phyloP scores from a whole-genome alignment of 2,888 invertebrate genomes.

The Tubulanus polymorphus region DNA sequence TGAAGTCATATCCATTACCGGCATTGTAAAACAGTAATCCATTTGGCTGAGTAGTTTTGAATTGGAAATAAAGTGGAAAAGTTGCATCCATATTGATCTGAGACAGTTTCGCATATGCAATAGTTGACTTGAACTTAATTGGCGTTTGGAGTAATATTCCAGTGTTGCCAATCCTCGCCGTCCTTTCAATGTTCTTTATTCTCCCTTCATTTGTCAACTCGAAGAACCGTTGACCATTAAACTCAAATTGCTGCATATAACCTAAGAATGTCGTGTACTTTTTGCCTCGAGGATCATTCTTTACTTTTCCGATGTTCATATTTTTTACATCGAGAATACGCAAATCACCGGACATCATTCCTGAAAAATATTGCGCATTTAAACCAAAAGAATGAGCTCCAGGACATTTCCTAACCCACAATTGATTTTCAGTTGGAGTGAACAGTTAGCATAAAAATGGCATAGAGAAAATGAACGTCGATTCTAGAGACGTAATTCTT shows the following conservation, averaged over 20 bases:
- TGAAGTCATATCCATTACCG: conserved; percentile 82
- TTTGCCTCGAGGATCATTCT: not conserved
- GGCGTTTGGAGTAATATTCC: conserved; percentile 70
- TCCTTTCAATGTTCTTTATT: conserved; percentile 70
- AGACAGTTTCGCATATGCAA: conserved; percentile 85
- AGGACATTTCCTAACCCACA: too few relatives aligned
- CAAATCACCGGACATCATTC: conserved; percentile 21
- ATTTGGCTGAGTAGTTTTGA: conserved; percentile 83
- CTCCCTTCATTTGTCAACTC: conserved; percentile 65
- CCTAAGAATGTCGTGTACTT: conserved; percentile 65
- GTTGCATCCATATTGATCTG: conserved; percentile 77
- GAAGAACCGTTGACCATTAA: conserved; percentile 78
- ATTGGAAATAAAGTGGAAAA: conserved; percentile 65
- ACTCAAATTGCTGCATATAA: conserved; percentile 85
- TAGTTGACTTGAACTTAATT: conserved; percentile 86
- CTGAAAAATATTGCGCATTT: too few relatives aligned
- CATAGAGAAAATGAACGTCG: too few relatives aligned
- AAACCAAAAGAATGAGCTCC: too few relatives aligned
- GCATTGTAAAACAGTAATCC: conserved; percentile 88
- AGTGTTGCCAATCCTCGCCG: conserved; percentile 72
- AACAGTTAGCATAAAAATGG: too few relatives aligned
- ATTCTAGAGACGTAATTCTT: too few relatives aligned
- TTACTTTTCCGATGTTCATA: conserved; percentile 21
- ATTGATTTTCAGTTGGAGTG: too few relatives aligned
- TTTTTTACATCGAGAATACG: conserved; percentile 22